Base-by-base conservation (phyloP, 2,113 vertebrate species). In the Egretta garzetta region DNA sequence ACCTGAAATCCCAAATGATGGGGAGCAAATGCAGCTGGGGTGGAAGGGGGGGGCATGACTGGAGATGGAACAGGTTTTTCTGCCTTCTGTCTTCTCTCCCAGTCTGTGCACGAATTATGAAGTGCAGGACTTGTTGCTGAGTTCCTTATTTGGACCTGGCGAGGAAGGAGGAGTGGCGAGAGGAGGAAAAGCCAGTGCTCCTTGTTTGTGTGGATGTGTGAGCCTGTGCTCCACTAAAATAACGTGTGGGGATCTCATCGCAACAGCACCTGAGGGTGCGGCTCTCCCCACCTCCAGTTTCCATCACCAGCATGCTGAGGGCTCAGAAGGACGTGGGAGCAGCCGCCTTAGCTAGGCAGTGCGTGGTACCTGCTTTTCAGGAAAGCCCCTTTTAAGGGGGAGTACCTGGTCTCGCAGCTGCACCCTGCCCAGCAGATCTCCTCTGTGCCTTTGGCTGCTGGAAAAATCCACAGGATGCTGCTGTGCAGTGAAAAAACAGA, bases 21-120 rank as follows among this genome's bases (percentile, higher is more conserved):
- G 88, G 84, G 74, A 95, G 37, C 45, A 90, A 90, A 86, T 55
- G 79, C 73, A 85, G 84, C 62, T 72, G 72, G 63, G 14, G 17
- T 43, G 41, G 41, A 43, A 15, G 12, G 32, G n/a, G 39, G 12
- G 14, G 79, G 12, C 27, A 50, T 3, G 26, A 26, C 45, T 37
- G 41, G 49, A 76, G 62, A 0, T 22, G 77, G 79, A 96, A 96
- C 96, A 94, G 96, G 96, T 97, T 96, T 96, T 96, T 97, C 96
- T 94, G 50, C 90, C 82, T 96, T 39, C 28, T 55, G 30, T 43
- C 67, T 90, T 92, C 84, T 71, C 52, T 75, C 32, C 3, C 6
- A 9, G 50, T 87, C 96, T 56, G 77, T 84, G 79, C 70, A 70
- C 49, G 39, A 85, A 80, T 93, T 75, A 82, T 22, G 45, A 92